These are phyloP conservation scores for Meloidogyne floridensis DNA, from an alignment of 1,140 invertebrate genomes.

Conservation along the genomic window DNA sequence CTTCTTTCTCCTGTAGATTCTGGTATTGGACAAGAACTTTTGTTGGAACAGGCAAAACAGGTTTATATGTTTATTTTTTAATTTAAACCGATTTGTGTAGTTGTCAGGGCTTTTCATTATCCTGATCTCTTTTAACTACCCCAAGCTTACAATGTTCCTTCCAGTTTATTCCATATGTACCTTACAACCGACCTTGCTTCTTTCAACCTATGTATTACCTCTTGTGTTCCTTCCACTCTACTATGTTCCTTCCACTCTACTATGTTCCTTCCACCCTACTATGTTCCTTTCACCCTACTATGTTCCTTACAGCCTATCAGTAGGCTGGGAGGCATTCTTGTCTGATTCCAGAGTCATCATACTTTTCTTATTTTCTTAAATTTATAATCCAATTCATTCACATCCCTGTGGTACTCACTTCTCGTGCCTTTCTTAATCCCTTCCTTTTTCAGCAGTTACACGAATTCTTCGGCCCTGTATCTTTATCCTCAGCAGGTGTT, in stretches of 20 bases:
- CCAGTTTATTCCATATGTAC: too few species aligned
- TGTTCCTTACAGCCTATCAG: not conserved
- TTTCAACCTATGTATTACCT: too few species aligned
- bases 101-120: not conserved
- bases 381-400: too few species aligned
- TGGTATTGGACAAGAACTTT: conserved; percentile 60
- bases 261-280: too few species aligned
- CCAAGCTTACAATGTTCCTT: too few species aligned
- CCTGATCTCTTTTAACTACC: too few species aligned
- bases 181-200: too few species aligned
- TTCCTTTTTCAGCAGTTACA: conserved; percentile 10
- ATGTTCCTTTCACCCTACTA: too few species aligned
- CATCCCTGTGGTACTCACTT: too few species aligned
- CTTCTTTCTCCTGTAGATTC: conserved; percentile 63
- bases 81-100: not conserved
- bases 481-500: conserved; percentile 22
- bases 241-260: too few species aligned
- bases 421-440: not conserved
- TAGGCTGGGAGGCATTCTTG: not conserved
- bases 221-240: too few species aligned
- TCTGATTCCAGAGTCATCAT: not conserved
- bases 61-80: not conserved
- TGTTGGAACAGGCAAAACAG: conserved; percentile 44
- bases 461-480: conserved; percentile 38
- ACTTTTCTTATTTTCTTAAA: too few species aligned